Conservation (phyloP, 2,113 vertebrate species). For the Spilogale gracilis region DNA sequence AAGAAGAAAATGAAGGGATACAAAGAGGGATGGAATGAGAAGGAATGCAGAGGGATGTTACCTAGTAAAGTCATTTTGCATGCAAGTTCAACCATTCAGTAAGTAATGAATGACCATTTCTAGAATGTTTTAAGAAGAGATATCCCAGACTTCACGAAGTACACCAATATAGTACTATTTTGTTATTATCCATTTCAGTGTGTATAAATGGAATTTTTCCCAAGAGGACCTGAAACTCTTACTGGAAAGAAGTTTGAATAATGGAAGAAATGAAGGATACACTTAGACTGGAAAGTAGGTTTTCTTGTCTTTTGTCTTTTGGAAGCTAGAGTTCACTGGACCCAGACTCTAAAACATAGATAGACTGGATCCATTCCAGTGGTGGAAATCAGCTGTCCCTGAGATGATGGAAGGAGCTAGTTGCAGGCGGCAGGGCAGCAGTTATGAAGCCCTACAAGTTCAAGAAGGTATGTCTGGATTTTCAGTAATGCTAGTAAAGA, state of each 20-base stretch:
- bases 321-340: background rate
- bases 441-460: background rate
- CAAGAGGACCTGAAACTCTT: background rate
- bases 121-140: background rate
- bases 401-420: background rate
- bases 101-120: background rate
- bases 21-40: background rate
- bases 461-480: background rate
- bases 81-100: background rate
- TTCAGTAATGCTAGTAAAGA: background rate
- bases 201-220: background rate
- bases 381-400: background rate
- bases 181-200: background rate
- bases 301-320: background rate
- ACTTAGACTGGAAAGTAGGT: background rate
- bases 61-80: background rate
- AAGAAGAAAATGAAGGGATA: background rate
- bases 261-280: background rate
- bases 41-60: background rate
- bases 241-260: background rate
- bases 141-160: background rate
- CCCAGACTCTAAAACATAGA: background rate
- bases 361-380: background rate
- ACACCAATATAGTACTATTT: background rate
- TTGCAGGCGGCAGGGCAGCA: background rate